A percentile compares a stretch with the other conserved stretches of the same genome.
Evolutionary conservation across 2,797 vertebrate species (phyloP).

Genomic region (Crenuchus spilurus): DNA sequence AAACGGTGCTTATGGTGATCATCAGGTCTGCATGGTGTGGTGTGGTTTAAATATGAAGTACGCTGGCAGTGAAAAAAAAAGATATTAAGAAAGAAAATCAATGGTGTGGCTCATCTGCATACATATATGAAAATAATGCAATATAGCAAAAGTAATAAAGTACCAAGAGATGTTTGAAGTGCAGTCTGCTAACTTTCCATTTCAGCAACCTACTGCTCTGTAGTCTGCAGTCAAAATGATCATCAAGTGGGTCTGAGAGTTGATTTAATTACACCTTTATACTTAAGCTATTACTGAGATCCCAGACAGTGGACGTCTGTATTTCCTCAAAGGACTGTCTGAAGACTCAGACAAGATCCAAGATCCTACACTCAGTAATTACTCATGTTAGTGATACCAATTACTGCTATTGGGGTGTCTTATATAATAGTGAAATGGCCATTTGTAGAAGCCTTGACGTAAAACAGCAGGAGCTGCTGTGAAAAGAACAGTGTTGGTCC

Average conservation of each 20-base stretch:
- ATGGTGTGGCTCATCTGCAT: no score
- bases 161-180: no score
- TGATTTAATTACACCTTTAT: conserved; percentile 39
- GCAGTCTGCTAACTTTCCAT: no score
- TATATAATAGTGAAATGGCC: conserved; percentile 18
- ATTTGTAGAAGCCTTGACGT: neutral
- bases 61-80: no score
- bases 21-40: no score
- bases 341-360: conserved; percentile 30
- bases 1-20: no score
- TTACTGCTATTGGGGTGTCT: conserved; percentile 38
- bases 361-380: conserved; percentile 33
- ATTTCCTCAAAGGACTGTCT: conserved; percentile 16
- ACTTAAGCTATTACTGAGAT: conserved; percentile 22
- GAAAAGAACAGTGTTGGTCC: neutral
- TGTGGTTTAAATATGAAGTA: no score
- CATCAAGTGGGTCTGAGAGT: conserved; percentile 26
- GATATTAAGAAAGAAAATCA: no score
- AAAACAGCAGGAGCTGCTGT: neutral
- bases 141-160: no score
- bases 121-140: no score
- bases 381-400: conserved; percentile 34
- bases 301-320: conserved; percentile 27
- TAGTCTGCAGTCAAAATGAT: conserved; percentile 20
- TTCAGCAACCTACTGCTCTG: conserved; percentile 8